phyloP scores from a whole-genome alignment of 2,797 vertebrate genomes.

The Pyrocephalus nanus region DNA sequence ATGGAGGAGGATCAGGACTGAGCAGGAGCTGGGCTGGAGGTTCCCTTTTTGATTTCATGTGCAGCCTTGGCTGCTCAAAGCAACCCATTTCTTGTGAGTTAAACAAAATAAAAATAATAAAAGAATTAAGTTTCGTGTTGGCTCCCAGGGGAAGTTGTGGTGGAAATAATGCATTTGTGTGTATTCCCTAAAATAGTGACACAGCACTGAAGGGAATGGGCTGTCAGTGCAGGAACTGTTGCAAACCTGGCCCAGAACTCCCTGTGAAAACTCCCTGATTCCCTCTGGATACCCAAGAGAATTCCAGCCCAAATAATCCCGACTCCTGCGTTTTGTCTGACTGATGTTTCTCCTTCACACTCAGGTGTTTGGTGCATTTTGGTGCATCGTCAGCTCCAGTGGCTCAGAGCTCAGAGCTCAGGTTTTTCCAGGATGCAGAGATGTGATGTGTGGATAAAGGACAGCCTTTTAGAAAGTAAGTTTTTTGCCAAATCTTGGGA shows the following conservation, averaged over 20 bases:
- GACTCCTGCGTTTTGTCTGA: fast-evolving
- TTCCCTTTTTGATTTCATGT: too few species aligned
- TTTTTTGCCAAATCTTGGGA: neutral
- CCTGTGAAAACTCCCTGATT: neutral
- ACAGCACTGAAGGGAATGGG: neutral
- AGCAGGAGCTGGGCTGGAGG: neutral
- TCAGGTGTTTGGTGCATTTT: neutral
- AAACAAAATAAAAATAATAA: neutral
- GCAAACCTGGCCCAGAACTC: neutral
- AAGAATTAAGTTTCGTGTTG: fast-evolving
- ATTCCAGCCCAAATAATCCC: neutral
- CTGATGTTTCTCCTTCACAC: neutral
- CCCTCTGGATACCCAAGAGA: neutral
- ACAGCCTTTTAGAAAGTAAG: fast-evolving
- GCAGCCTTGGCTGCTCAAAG: neutral
- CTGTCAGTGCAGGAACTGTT: neutral
- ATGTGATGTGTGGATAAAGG: neutral
- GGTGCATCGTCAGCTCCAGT: neutral
- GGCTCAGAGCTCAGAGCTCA: fast-evolving
- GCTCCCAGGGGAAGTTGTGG: neutral
- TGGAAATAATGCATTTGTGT: neutral
- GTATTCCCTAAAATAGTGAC: neutral
- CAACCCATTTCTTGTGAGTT: neutral
- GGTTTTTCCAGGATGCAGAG: neutral
- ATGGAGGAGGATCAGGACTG: neutral